These are phyloP conservation scores for Eupithecia dodoneata DNA, from an alignment of 2,888 invertebrate genomes.

Conservation along the genomic window DNA sequence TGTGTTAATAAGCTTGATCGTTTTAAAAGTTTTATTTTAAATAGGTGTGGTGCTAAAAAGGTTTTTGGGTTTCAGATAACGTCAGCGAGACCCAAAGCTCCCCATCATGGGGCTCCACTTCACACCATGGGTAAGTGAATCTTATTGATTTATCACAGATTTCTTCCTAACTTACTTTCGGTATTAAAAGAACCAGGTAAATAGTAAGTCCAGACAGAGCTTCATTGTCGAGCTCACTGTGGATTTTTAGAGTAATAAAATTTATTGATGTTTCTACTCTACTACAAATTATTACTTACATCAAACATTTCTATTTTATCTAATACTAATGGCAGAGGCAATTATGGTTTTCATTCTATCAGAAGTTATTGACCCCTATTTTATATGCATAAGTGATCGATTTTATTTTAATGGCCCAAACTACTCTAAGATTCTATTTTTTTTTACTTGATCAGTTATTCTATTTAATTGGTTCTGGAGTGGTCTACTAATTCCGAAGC, in stretches of 20 bases:
- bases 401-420: constrained; percentile 24
- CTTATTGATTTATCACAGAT: background rate
- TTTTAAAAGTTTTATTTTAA: background rate
- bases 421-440: background rate
- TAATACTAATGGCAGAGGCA: constrained; percentile 25
- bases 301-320: constrained; percentile 20
- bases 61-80: constrained; percentile 54
- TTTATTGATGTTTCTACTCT: background rate
- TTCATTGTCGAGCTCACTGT: background rate
- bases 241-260: background rate
- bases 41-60: constrained; percentile 22
- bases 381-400: constrained; percentile 12
- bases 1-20: too few relatives aligned
- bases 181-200: background rate
- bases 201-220: background rate
- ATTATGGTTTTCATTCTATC: constrained; percentile 20
- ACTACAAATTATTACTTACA: constrained; percentile 7
- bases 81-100: constrained; percentile 52
- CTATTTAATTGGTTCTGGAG: background rate
- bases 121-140: constrained; percentile 67
- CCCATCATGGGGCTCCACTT: constrained; percentile 75
- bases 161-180: background rate
- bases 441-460: background rate
- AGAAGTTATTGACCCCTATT: constrained; percentile 38
- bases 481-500: background rate